Conservation (phyloP, 2,797 vertebrate genomes). For the Smutsia gigantea region DNA sequence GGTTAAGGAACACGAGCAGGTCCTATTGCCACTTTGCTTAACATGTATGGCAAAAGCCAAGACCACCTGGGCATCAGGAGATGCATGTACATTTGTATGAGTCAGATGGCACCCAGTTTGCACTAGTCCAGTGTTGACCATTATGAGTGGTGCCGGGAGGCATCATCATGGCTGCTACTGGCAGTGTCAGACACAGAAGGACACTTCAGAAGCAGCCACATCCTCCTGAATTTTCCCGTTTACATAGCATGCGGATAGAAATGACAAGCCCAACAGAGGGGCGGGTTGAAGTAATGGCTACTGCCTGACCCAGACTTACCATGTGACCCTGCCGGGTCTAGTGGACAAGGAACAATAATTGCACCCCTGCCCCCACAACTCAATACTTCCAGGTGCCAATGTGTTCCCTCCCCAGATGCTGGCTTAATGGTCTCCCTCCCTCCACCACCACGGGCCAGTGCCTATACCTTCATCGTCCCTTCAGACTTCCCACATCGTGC, state of each 20-base stretch:
- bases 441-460: not conserved
- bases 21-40: not conserved
- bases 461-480: not conserved
- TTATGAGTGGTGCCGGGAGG: not conserved
- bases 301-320: not conserved
- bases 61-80: not conserved
- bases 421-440: not conserved
- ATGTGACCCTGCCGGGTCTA: not conserved
- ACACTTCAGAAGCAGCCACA: not conserved
- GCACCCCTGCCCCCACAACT: not conserved
- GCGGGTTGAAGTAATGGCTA: not conserved
- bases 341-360: not conserved
- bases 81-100: not conserved
- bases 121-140: not conserved
- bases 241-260: no score
- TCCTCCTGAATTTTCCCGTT: not conserved
- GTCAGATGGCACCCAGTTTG: not conserved
- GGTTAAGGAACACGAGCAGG: not conserved
- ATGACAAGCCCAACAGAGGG: not conserved
- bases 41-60: no score
- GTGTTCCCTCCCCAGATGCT: no score
- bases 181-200: not conserved
- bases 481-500: not conserved
- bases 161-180: no score
- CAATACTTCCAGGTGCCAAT: not conserved